Base-by-base conservation (phyloP, 1,140 invertebrate species). In the Cecropterus lyciades region DNA sequence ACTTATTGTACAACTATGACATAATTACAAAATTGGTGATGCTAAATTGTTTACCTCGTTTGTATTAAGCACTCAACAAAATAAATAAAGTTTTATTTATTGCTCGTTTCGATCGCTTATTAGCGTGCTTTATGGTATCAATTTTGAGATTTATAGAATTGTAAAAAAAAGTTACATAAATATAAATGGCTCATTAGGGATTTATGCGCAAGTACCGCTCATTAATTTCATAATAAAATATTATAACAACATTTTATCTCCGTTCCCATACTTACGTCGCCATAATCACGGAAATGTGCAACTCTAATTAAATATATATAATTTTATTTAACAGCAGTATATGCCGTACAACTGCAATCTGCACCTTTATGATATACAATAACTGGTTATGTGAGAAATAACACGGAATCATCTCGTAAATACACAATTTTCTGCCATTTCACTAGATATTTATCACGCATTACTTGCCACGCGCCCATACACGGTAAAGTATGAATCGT, bases 1-100 rank as follows among this genome's bases (percentile, higher is more conserved):
- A 74, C 67, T 69, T 71, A 71, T 74, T 64, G 66, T 48, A 33
- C 27, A 17, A 40, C 67, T 74, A 64, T 68, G 65, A 71, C 66
- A 74, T 71, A 74, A 71, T 68, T 66, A 68, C 69, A 30, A 49
- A 70, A 66, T 53, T 57, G 69, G 66, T 43, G 43, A 67, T 59
- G 48, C 49, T 63, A 48, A 68, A 51, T 65, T 65, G 17, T 55
- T 53, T 60, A 37, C 48, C 53, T 40, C 62, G 62, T 57, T 40
- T 60, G 56, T 59, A 62, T 69, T 53, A 49, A 33, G 30, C 59
- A 62, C 59, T 46, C 17, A 15, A 51, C 51, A 62, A 62, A 57
- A 49, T 40, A 16, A 40, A 30, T 10, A 43, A 43, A 43, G 40
- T 30, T 33, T 48, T 24, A 43, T 37, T 37, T 45, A 14, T 57